Percentiles rank a stretch among this genome's conserved stretches.
Evolutionary conservation across 2,113 vertebrate genomes (phyloP).

Genomic region (Cochlearius cochlearius): DNA sequence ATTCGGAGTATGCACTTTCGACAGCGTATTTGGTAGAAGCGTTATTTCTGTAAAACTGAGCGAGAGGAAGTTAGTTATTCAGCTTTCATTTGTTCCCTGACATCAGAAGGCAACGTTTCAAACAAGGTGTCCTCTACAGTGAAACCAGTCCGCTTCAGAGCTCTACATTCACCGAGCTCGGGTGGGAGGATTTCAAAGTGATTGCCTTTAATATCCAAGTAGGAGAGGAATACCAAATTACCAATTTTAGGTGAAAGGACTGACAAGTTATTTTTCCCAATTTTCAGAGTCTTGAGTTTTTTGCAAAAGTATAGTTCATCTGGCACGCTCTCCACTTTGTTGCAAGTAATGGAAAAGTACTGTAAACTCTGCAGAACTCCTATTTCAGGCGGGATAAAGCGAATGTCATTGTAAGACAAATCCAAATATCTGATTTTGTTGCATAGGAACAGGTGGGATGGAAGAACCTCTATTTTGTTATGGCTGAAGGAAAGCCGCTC

Average conservation of each 20-base stretch:
- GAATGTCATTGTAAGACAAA: slow-evolving; percentile 93
- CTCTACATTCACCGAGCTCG: slow-evolving; percentile 87
- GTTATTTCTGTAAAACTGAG: slow-evolving; percentile 62
- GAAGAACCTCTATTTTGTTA: slow-evolving; percentile 97
- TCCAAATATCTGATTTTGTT: slow-evolving; percentile 96
- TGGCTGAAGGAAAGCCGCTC: slow-evolving; percentile 93
- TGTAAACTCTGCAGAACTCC: slow-evolving; percentile 97
- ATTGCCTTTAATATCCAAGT: slow-evolving; percentile 95
- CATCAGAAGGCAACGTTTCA: slow-evolving; percentile 93
- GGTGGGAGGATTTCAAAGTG: slow-evolving; percentile 92
- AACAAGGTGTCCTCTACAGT: slow-evolving; percentile 91
- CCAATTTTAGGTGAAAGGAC: slow-evolving; percentile 94
- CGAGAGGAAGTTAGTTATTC: slow-evolving; percentile 83
- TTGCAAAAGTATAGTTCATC: slow-evolving; percentile 99
- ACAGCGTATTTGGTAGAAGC: slow-evolving; percentile 78
- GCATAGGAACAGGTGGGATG: slow-evolving; percentile 96
- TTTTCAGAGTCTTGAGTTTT: slow-evolving; percentile 95
- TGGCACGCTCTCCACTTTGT: slow-evolving; percentile 96
- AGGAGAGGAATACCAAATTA: slow-evolving; percentile 83
- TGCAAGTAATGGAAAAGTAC: slow-evolving; percentile 92
- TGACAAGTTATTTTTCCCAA: slow-evolving; percentile 92
- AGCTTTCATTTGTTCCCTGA: slow-evolving; percentile 93
- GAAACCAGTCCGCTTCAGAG: slow-evolving; percentile 87
- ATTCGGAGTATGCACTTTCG: slow-evolving; percentile 63
- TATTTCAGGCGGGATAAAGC: slow-evolving; percentile 95